Base-by-base conservation (phyloP, 2,888 invertebrate genomes). In the Chloroclystis v-ata region DNA sequence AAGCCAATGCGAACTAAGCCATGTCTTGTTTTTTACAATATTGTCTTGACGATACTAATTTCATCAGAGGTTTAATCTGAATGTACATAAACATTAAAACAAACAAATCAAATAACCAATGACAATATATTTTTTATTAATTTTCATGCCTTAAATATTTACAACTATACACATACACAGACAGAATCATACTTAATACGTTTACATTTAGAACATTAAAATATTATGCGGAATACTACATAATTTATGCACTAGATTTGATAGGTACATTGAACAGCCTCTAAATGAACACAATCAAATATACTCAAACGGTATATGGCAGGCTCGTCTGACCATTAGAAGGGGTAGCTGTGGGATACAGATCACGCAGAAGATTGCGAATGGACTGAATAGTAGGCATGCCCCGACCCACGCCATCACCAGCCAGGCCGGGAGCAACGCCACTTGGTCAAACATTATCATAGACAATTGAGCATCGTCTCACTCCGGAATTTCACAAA, bases 261-360 rank as follows among this genome's bases (percentile, higher is more conserved):
- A 26, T n/a, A n/a, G n/a, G n/a, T n/a, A n/a, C n/a, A 26, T 9
- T 4, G 1, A n/a, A 20, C 1, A 33, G 33, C 33, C 33, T 35
- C 20, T 8, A 10, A 33, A 35, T 35, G 5, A 35, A 7, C 10
- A 11, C 20, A 20, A 20, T 90, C 68, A 90, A 65, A 90, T 89
- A 63, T 92, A 90, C 72, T 92, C 92, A 61, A 92, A 90, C 4
- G 91, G 92, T 73, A 92, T 91, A 73, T 91, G 89, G 63, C 91
- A 91, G 60, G 91, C 89, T 69, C 92, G 89, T 59, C 92, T 88
- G 44, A 93, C 77, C 62, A 92, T 83, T 63, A 92, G 78, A 60
- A 93, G 89, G 48, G 93, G 93, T 66, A 93, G 78, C 68, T 93
- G 92, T 44, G 93, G 93, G 59, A 93, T 78, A 69, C 91, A 91